Evolutionary conservation across 1,140 invertebrate genomes (phyloP), one percentile per base, ranked within the genome.

Genomic region (Pachyrhynchus sulphureomaculatus): DNA sequence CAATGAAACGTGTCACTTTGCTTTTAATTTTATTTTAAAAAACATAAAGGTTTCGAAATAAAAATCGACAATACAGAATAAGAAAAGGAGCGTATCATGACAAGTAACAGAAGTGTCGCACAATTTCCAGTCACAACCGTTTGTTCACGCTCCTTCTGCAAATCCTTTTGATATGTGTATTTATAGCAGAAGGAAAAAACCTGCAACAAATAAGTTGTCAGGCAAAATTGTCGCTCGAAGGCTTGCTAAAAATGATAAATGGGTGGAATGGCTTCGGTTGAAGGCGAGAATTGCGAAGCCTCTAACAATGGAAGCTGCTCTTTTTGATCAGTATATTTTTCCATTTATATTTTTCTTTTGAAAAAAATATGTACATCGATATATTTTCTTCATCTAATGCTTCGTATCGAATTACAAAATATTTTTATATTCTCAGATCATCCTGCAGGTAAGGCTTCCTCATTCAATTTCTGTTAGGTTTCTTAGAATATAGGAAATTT

Each of bases 81-180:
- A 24, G 12, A 18, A 42, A 42, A 20, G 21, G 45, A 58, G 34
- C 26, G n/a, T 12, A n/a, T n/a, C 47, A 17, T 45, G 53, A 56
- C 42, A 49, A 32, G 18, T 21, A 26, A 58, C 55, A 58, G 47
- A 34, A 58, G 33, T 32, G 42, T 48, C 55, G 55, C 55, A 39
- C 55, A 48, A 58, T 48, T 58, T 48, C 13, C 42, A 48, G 55
- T 58, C 44, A 48, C 33, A 48, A 48, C 33, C 45, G 55, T 58
- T 58, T 48, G 42, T 58, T 58, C 55, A 58, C 55, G 55, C 32
- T 58, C 34, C 45, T 58, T 32, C 55, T 37, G 55, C 55, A 48
- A 58, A 58, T 58, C 55, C 45, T 44, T 58, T 37, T 58, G 55
- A 58, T 58, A 58, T 58, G 55, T 58, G 55, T 58, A 58, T 58